phyloP scores from a whole-genome alignment of 2,888 invertebrate species.

The Stenichneumon culpator region DNA sequence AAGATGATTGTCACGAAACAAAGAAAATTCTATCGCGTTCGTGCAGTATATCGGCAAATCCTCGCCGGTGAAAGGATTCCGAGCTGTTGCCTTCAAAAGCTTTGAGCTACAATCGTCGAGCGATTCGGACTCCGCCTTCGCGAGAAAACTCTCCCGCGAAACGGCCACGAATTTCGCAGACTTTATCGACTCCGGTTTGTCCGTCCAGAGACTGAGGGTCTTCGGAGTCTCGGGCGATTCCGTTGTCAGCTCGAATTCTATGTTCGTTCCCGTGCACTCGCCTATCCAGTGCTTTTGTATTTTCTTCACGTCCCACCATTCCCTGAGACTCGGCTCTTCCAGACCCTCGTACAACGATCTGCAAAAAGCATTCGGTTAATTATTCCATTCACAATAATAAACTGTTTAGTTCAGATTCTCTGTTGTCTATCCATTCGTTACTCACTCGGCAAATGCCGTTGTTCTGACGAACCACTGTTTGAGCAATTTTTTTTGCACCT shows the following conservation, averaged over 20 bases:
- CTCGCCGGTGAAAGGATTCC: constrained; percentile 90
- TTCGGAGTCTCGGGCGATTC: constrained; percentile 78
- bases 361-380: constrained; percentile 22
- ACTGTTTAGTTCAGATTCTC: neutral
- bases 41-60: constrained; percentile 88
- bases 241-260: constrained; percentile 88
- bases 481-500: constrained; percentile 94
- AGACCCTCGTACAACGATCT: constrained; percentile 89
- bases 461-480: constrained; percentile 98
- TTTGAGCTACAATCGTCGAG: constrained; percentile 32
- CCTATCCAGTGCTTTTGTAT: constrained; percentile 97
- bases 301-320: constrained; percentile 94
- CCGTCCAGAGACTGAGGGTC: constrained; percentile 90
- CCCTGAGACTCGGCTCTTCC: constrained; percentile 89
- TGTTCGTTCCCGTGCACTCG: constrained; percentile 91
- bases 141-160: constrained; percentile 86
- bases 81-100: constrained; percentile 85
- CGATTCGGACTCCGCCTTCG: constrained; percentile 71
- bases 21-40: constrained; percentile 88
- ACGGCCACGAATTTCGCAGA: constrained; percentile 91
- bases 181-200: constrained; percentile 90
- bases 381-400: neutral
- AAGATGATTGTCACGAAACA: constrained; percentile 89
- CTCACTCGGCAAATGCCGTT: constrained; percentile 91
- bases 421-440: constrained; percentile 75